These are phyloP conservation scores for Choristoneura fumiferana DNA, from an alignment of 1,140 invertebrate genomes.

Conservation along the genomic window DNA sequence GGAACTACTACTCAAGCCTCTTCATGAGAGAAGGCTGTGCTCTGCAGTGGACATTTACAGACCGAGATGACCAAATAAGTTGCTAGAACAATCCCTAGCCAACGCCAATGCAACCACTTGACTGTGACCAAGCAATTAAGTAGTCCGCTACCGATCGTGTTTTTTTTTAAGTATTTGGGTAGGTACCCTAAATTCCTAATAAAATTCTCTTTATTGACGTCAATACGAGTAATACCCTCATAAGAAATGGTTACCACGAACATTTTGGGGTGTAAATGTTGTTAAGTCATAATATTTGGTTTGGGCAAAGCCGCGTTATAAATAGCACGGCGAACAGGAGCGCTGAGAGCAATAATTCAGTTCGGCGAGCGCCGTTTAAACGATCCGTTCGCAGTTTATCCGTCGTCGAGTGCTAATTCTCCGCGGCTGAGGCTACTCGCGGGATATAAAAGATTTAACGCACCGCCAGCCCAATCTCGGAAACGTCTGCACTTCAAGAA, in stretches of 20 bases:
- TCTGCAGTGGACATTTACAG: no score
- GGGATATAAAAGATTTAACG: constrained; percentile 27
- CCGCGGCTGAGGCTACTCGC: constrained; percentile 20
- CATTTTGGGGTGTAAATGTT: constrained; percentile 1
- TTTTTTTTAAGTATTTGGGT: no score
- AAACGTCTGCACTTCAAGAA: constrained; percentile 24
- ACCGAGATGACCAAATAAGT: no score
- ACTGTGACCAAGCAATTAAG: no score
- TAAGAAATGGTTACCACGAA: neutral
- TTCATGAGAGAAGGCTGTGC: no score
- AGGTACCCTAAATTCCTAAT: no score
- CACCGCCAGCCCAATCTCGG: neutral
- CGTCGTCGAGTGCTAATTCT: constrained; percentile 46
- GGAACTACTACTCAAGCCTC: no score
- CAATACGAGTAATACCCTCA: no score
- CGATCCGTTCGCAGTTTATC: constrained; percentile 46
- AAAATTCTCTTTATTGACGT: no score
- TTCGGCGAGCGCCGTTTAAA: constrained; percentile 47
- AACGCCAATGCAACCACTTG: no score
- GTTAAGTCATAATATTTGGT: constrained; percentile 17
- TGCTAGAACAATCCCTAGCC: no score
- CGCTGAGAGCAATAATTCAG: constrained; percentile 55
- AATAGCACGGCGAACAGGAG: constrained; percentile 43
- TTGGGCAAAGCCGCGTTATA: constrained; percentile 25
- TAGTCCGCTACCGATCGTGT: no score